Evolutionary conservation across 2,888 invertebrate species (phyloP), one percentile per base, ranked within the genome.

Genomic region (Ischnus inquisitorius): DNA sequence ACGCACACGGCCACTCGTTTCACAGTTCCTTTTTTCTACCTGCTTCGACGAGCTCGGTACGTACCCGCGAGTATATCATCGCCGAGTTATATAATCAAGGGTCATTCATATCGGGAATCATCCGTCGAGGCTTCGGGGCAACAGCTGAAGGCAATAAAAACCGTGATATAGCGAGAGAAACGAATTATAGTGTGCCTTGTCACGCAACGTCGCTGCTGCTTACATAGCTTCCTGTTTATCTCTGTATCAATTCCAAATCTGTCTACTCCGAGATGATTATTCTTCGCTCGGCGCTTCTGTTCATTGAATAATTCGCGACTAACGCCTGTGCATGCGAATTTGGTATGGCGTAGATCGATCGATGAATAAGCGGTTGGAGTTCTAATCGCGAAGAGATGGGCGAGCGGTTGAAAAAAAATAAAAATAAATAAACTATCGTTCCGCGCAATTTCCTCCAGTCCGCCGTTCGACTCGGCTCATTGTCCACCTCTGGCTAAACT

Each of bases 71-170:
- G 28, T 60, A 43, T 34, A 67, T 71, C 64, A 57, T 65, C 46
- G 46, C 34, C 46, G 72, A 79, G 76, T 83, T 80, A 72, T 72
- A 80, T 83, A 83, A 83, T 80, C 79, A 83, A 72, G 83, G 83
- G 83, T 80, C 83, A 80, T 83, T 80, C 79, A 77, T 80, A 80
- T 83, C 77, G 76, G 41, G 72, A 80, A 83, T 76, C 41, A 80
- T 77, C 79, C 76, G 46, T 34, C 46, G 46, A 46, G 46, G 68
- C 43, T 68, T 68, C 74, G 22, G 10, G 43, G 43, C 19, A 75
- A 65, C 71, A 76, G 68, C 57, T 71, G 57, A 60, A 22, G 79
- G 76, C 67, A 79, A 79, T 79, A 75, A 83, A 77, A 77, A 82
- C 19, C 25, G 67, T 68, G 65, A 83, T 80, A 67, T 71, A 67